A percentile compares a stretch with the other conserved stretches of the same genome.
Conservation (phyloP, 2,797 vertebrate genomes). For the Hydrophis major region DNA sequence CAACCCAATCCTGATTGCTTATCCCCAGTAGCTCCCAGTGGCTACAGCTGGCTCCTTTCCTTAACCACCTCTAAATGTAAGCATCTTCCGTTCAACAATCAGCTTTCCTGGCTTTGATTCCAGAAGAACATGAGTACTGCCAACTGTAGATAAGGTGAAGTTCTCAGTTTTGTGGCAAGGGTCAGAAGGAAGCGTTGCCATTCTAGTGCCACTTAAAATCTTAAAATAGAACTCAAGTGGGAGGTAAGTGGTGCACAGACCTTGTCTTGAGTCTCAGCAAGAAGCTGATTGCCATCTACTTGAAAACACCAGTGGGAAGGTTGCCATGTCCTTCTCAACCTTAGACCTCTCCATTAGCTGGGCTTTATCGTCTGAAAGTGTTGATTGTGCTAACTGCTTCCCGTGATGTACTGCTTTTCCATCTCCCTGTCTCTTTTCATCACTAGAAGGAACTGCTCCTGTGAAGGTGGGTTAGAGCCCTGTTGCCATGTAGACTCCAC, state of each 20-base stretch:
- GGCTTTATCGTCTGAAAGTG: background rate
- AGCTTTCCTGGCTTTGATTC: slow-evolving; percentile 3
- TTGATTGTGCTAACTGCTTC: background rate
- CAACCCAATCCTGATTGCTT: background rate
- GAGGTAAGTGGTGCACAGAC: slow-evolving; percentile 15
- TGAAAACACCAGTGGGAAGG: background rate
- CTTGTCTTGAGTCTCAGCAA: slow-evolving; percentile 11
- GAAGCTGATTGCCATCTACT: slow-evolving; percentile 3
- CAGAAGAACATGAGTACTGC: background rate
- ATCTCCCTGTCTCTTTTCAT: background rate
- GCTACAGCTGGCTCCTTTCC: too few relatives aligned
- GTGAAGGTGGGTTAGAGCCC: background rate
- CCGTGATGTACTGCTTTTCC: background rate
- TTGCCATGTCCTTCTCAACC: background rate
- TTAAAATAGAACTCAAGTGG: slow-evolving; percentile 32
- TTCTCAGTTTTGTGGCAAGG: slow-evolving; percentile 8
- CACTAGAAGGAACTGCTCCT: background rate
- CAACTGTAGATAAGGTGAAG: slow-evolving; percentile 2
- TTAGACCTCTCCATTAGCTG: slow-evolving; percentile 19
- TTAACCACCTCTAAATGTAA: background rate
- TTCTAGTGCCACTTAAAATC: slow-evolving; percentile 7
- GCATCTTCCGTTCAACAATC: background rate
- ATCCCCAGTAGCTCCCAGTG: background rate
- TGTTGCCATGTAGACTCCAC: background rate
- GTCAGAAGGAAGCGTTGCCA: slow-evolving; percentile 3